Conservation (phyloP, 2,113 vertebrate species). For the Ageneiosus marmoratus region DNA sequence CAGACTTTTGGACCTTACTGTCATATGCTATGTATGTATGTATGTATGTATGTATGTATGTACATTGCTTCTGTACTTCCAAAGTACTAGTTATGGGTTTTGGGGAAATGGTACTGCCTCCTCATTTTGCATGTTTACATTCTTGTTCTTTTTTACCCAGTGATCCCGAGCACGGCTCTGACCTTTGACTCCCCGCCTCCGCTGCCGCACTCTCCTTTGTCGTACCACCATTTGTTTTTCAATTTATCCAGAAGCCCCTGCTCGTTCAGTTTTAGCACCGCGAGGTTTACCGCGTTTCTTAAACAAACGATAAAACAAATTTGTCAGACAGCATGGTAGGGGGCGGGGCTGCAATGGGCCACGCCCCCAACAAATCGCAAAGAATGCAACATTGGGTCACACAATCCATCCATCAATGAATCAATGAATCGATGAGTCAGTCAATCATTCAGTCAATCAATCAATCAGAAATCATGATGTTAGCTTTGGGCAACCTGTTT, state of each 20-base stretch:
- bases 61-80: neutral
- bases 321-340: conserved; percentile 90
- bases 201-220: conserved; percentile 94
- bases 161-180: conserved; percentile 87
- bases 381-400: conserved; percentile 56
- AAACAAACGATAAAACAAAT: conserved; percentile 92
- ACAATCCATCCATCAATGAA: conserved; percentile 52
- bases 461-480: conserved; percentile 51
- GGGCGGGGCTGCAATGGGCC: conserved; percentile 76
- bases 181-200: conserved; percentile 96
- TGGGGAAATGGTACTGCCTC: conserved; percentile 72
- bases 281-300: conserved; percentile 95
- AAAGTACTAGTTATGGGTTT: conserved; percentile 42
- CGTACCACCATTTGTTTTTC: conserved; percentile 98
- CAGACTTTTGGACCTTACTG: conserved; percentile 1
- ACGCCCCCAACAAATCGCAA: conserved; percentile 73
- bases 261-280: conserved; percentile 93
- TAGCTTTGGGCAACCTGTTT: conserved; percentile 36
- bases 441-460: conserved; percentile 60
- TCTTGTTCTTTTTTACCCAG: conserved; percentile 80
- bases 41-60: no score
- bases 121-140: conserved; percentile 80
- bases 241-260: conserved; percentile 97
- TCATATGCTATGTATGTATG: neutral
- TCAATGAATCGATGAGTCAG: conserved; percentile 64